Evolutionary conservation across 2,113 vertebrate species (phyloP).

Genomic region (Phalacrocorax pelagicus): DNA sequence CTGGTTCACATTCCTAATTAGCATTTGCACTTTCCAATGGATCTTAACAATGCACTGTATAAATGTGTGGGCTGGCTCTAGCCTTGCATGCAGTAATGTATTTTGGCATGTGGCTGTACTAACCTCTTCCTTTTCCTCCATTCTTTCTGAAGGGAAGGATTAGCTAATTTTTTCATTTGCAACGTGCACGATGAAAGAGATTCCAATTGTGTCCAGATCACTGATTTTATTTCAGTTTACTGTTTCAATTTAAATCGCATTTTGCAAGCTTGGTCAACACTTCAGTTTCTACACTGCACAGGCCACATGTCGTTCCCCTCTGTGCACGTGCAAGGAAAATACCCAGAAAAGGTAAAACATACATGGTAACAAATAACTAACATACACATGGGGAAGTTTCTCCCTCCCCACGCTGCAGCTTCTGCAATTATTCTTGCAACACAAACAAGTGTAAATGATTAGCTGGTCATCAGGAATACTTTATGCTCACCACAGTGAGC

Average conservation of each 20-base stretch:
- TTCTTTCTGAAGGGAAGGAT: not conserved
- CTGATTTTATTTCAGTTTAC: not conserved
- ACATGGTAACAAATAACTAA: not conserved
- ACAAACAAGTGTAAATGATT: not conserved
- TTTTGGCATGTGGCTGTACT: not conserved
- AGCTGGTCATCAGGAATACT: not conserved
- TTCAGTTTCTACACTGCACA: not conserved
- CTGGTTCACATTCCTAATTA: conserved; percentile 36
- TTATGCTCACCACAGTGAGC: not conserved
- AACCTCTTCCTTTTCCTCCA: not conserved
- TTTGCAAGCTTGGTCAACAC: not conserved
- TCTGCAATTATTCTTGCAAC: not conserved
- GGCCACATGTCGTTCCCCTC: not conserved
- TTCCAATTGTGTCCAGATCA: not conserved
- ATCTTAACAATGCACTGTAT: not conserved
- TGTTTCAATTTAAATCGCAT: not conserved
- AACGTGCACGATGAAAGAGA: not conserved
- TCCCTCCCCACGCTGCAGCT: not conserved
- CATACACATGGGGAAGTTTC: not conserved
- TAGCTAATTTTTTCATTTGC: not conserved
- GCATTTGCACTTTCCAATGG: conserved; percentile 16
- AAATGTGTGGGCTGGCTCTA: conserved; percentile 3
- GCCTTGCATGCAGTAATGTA: not conserved
- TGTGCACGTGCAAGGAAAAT: not conserved
- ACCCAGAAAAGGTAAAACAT: not conserved